Conservation (phyloP, 2,797 vertebrate genomes). For the Microctenopoma stevenorrisi region DNA sequence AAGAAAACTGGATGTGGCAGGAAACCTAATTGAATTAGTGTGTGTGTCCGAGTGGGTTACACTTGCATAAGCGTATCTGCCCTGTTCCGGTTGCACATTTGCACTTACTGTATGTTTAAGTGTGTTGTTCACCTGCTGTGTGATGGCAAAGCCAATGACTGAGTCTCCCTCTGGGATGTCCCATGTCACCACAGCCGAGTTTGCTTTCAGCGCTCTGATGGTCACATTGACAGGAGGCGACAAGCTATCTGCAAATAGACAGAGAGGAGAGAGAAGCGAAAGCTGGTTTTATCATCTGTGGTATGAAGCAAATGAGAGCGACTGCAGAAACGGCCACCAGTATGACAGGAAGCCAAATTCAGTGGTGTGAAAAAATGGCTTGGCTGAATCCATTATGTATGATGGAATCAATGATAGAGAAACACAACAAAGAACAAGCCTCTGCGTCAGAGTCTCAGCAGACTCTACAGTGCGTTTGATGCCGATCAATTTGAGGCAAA, state of each 20-base stretch:
- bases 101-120: background rate
- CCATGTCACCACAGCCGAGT: constrained; percentile 95
- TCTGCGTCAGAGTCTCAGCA: constrained; percentile 9
- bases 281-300: constrained; percentile 12
- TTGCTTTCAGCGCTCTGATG: constrained; percentile 92
- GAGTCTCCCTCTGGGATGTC: constrained; percentile 93
- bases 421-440: constrained; percentile 10
- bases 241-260: constrained; percentile 87
- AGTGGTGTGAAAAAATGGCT: constrained; percentile 35
- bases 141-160: constrained; percentile 97
- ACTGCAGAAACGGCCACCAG: constrained; percentile 2
- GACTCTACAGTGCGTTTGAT: background rate
- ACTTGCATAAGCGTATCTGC: background rate
- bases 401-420: constrained; percentile 20
- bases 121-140: constrained; percentile 89
- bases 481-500: background rate
- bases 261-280: constrained; percentile 32
- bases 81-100: background rate
- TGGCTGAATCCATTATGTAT: constrained; percentile 30
- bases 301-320: constrained; percentile 22
- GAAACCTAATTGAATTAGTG: constrained; percentile 30
- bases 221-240: constrained; percentile 95
- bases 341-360: constrained; percentile 18
- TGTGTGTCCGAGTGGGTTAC: background rate
- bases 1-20: constrained; percentile 31